Evolutionary conservation across 1,140 invertebrate genomes (phyloP).

Genomic region (Mesaphorura yosii): DNA sequence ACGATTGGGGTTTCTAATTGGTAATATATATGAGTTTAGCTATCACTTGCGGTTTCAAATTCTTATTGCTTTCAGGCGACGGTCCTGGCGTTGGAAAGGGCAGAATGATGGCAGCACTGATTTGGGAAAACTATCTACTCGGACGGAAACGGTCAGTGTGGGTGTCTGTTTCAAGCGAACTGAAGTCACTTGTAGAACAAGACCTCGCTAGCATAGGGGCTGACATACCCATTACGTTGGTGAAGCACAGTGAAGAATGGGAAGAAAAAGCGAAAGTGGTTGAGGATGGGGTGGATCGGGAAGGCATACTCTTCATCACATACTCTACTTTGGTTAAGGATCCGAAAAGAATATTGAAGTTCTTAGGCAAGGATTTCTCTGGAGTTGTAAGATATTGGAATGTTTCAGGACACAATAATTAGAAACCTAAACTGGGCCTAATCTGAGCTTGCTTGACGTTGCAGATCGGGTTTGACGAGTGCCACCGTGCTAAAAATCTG

Average conservation of each 20-base stretch:
- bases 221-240: too few relatives aligned
- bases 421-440: too few relatives aligned
- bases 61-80: slow-evolving; percentile 50
- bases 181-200: slow-evolving; percentile 52
- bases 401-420: too few relatives aligned
- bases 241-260: too few relatives aligned
- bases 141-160: slow-evolving; percentile 51
- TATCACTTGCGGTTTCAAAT: too few relatives aligned
- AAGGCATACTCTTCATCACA: slow-evolving; percentile 53
- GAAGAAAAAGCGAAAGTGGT: too few relatives aligned
- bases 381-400: slow-evolving; percentile 40
- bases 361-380: slow-evolving; percentile 51
- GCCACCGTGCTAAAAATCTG: slow-evolving; percentile 96
- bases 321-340: slow-evolving; percentile 55
- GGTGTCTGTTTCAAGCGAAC: slow-evolving; percentile 53
- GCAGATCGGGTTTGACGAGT: slow-evolving; percentile 93
- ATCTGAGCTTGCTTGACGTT: too few relatives aligned
- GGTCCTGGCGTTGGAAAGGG: slow-evolving; percentile 60
- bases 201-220: slow-evolving; percentile 54
- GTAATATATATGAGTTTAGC: too few relatives aligned
- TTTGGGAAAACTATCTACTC: slow-evolving; percentile 52
- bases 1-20: too few relatives aligned
- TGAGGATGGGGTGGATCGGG: too few relatives aligned
- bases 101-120: slow-evolving; percentile 53
- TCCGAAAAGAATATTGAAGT: slow-evolving; percentile 49